Base-by-base conservation (phyloP, 2,888 invertebrate species). In the Apantesis nais region DNA sequence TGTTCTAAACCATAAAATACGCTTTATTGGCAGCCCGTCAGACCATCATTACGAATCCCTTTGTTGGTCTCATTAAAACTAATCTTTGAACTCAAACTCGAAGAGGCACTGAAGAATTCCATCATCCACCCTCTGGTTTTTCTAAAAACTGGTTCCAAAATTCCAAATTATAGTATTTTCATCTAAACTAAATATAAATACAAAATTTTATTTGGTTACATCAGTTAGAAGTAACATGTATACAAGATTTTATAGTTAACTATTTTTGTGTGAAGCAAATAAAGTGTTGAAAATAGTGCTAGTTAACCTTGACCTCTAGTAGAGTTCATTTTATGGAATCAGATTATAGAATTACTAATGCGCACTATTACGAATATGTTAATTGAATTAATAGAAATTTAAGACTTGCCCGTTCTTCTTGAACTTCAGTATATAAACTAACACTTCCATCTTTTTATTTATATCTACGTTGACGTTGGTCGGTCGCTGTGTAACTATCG, bases 401-500 rank as follows among this genome's bases (percentile, higher is more conserved):
- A 2, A 52, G n/a, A n/a, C 22, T 44, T 48, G 22, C 48, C 48
- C 9, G 19, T 44, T 4, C 1, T 0, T 52, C 9, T 52, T 52
- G 9, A n/a, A 22, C 9, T 9, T n/a, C 12, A 39, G 55, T 55
- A 5, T 29, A 63, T 5, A 39, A 22, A 37, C 11, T 63, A 41
- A 25, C 61, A 67, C 67, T 67, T 67, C 58, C 19, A 62, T 48
- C 7, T 67, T 48, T 62, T 31, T 14, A 44, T 58, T 19, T 60
- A 62, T 22, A 68, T 68, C 68, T 12, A 12, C 14, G 62, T 55
- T 79, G 69, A 74, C 79, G 68, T 85, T 81, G 75, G 78, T 78
- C 79, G 80, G 76, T 72, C 73, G 75, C 81, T 81, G 82, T 85
- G 85, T 86, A 86, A 88, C 85, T 88, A 86, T 83, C 79, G 80